Base-by-base conservation (phyloP, 2,113 vertebrate species). In the Bostrychus sinensis region DNA sequence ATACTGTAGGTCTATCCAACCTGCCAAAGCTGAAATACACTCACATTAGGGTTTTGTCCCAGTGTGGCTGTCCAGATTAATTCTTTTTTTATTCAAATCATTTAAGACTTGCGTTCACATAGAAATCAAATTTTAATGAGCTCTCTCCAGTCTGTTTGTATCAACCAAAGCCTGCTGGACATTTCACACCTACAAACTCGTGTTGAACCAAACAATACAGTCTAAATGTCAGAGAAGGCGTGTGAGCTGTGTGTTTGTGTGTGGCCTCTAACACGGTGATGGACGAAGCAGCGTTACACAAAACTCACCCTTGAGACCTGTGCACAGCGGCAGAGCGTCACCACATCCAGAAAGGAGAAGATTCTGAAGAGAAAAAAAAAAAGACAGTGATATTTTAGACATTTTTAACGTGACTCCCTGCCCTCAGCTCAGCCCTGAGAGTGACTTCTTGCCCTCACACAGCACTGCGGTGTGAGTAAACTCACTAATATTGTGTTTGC, bases 331-430 rank as follows among this genome's bases (percentile, higher is more conserved):
- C 97, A 99, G 72, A 99, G 93, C 65, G 97, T 98, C 83, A 99
- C 97, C 88, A 99, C 96, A 86, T 99, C 97, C 92, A 99, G 91
- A 89, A 98, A 99, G 66, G 97, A 98, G 92, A 99, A 98, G 88
- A 99, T 99, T 90, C 97, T 99, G 91, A 25, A 89, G 89, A 12
- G 91, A 75, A 89, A 68, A 89, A 70, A 74, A 90, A 13, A 91
- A 74, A 89, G 67, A 89, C 75, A 71, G 75, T 43, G 66, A 78
- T 7, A 55, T 39, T 72, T 83, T 43, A 88, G 73, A 85, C 58
- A 55, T 66, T 61, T 73, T 73, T 57, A 66, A 12, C 39, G 34
- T 7, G 43, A 17, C 3, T 32, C 39, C 17, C 17, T 66, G 67
- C 7, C 57, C 57, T 61, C 41, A 16, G 57, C 22, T 56, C 70